phyloP scores from a whole-genome alignment of 2,797 vertebrate genomes.

The Diplodus puntazzo region DNA sequence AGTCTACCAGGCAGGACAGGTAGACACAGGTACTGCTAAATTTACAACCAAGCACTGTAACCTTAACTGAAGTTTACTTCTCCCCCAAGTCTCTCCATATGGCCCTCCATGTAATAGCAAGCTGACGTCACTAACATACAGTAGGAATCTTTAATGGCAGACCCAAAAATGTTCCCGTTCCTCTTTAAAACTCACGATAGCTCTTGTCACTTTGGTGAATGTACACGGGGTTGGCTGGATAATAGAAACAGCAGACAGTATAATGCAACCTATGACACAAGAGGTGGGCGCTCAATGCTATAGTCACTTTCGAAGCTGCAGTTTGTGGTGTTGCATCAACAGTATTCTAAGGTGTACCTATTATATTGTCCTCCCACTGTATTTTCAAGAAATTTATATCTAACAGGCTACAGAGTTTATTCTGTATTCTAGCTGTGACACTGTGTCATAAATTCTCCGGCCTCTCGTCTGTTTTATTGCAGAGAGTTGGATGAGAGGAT shows the following conservation, averaged over 20 bases:
- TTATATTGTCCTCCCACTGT: constrained; percentile 15
- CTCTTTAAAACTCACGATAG: constrained; percentile 7
- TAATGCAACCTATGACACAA: background rate
- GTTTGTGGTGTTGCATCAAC: background rate
- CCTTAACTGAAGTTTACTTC: constrained; percentile 72
- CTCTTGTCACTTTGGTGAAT: background rate
- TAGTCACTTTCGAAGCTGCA: background rate
- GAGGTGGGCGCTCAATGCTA: background rate
- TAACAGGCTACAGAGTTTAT: background rate
- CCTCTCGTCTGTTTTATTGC: background rate
- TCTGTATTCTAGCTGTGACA: no score
- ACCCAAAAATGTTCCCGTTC: constrained; percentile 85
- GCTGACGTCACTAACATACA: constrained; percentile 90
- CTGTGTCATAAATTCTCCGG: no score
- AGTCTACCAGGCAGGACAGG: constrained; percentile 99
- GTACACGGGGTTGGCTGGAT: background rate
- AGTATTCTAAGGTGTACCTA: background rate
- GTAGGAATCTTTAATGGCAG: constrained; percentile 89
- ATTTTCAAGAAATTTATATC: background rate
- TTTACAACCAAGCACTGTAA: constrained; percentile 83
- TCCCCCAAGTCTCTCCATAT: constrained; percentile 65
- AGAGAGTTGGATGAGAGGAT: background rate
- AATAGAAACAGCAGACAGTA: background rate
- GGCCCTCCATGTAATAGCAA: constrained; percentile 89
- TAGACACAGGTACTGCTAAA: constrained; percentile 99